Base-by-base conservation (phyloP, 1,140 invertebrate genomes). In the Tenebrio molitor region DNA sequence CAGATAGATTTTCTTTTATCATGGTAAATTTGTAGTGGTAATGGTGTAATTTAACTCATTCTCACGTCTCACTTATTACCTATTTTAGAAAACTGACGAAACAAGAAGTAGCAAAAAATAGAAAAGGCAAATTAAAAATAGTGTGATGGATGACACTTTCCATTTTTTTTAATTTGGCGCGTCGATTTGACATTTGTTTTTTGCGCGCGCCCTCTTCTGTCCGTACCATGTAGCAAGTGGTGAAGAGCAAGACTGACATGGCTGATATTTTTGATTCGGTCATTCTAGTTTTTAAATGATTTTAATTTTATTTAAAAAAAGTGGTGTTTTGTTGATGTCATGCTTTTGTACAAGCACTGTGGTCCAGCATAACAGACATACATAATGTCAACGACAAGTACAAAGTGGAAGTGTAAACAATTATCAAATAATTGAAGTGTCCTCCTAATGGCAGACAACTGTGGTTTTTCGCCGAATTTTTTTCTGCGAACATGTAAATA, bases 181-280 rank as follows among this genome's bases (percentile, higher is more conserved):
- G 1, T 2, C 14, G n/a, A 19, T 36, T 14, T 66, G 36, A 42
- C 64, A 14, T 1, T 42, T 58, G 16, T n/a, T 6, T n/a, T n/a
- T 8, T 19, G 12, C 6, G 0, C 21, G 64, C 17, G 65, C 42
- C 0, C 36, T 33, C 65, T 68, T 5, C 12, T 3, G 65, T 14
- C 50, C 21, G 12, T 29, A 42, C 2, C 16, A 23, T 15, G 12
- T 64, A 39, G 7, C 10, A 29, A 36, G 10, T 10, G 10, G 62
- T 65, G 34, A 39, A 42, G 19, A 65, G 21, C 21, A 50, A 50
- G 21, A 75, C 66, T 74, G 77, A 79, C 76, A 79, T 79, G 78
- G 78, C 78, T 76, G 78, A 72, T 78, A 77, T 78, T 79, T 76
- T 79, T 72, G 50, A 58, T 58, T 58, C 50, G 23, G 50, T 58